Percentiles rank a stretch among this genome's conserved stretches.
Evolutionary conservation across 2,113 vertebrate species (phyloP).

Genomic region (Ceratotherium simum): DNA sequence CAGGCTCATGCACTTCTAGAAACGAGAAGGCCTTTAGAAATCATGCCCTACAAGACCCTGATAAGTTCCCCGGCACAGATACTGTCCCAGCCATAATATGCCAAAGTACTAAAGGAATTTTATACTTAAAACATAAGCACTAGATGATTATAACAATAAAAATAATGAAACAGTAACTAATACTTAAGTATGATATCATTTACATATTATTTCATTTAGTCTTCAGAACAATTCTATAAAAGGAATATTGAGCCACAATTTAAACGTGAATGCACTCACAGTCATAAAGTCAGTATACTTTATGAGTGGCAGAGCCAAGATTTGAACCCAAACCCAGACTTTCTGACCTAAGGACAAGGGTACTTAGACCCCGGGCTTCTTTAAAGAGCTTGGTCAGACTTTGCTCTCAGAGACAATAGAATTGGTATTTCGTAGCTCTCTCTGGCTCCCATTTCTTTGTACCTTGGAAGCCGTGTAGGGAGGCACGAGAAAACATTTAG

Average conservation of each 20-base stretch:
- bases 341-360: background rate
- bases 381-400: background rate
- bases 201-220: background rate
- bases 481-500: background rate
- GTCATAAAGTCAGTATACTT: background rate
- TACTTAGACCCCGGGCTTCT: rapidly evolving
- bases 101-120: background rate
- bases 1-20: background rate
- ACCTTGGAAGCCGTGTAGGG: background rate
- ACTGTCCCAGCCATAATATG: background rate
- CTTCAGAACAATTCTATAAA: background rate
- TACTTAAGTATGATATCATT: background rate
- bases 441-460: background rate
- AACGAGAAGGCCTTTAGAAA: background rate
- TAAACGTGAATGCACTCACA: background rate
- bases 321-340: background rate
- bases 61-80: background rate
- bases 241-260: too few relatives aligned
- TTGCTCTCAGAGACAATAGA: background rate
- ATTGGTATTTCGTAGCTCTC: rapidly evolving
- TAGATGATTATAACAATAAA: background rate
- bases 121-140: background rate
- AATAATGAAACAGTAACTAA: background rate
- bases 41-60: background rate
- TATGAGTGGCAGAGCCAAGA: background rate